Percentiles rank a stretch among this genome's conserved stretches.
Conservation (phyloP, 2,113 vertebrate species). For the Odobenus rosmarus region DNA sequence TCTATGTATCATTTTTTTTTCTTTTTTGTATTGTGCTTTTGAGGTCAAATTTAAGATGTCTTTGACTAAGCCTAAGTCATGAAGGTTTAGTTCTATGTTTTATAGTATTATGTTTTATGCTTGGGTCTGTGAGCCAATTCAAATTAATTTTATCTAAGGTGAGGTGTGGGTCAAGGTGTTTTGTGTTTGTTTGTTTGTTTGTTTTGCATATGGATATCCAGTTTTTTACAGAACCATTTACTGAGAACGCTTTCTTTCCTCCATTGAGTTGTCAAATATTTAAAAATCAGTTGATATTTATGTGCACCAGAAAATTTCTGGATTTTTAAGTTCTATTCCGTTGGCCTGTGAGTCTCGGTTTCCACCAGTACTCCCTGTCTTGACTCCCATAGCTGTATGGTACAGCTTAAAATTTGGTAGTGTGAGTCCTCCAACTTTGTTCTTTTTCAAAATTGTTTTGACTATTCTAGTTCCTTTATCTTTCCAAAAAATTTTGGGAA, state of each 20-base stretch:
- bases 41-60: background rate
- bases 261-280: background rate
- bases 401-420: background rate
- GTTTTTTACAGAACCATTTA: background rate
- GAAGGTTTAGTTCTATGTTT: background rate
- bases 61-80: background rate
- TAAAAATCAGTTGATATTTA: background rate
- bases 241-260: background rate
- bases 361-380: background rate
- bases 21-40: background rate
- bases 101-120: background rate
- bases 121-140: background rate
- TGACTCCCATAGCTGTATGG: background rate
- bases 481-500: background rate
- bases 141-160: background rate
- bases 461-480: background rate
- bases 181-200: too few species aligned
- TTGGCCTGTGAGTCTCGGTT: background rate
- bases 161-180: background rate
- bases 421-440: background rate
- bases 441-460: background rate
- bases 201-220: background rate
- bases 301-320: background rate
- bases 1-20: background rate
- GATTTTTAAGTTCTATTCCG: background rate